A percentile compares a stretch with the other conserved stretches of the same genome.
These are phyloP conservation scores for Gastracanthus pulcherrimus DNA, from an alignment of 2,888 invertebrate genomes.

Conservation along the genomic window DNA sequence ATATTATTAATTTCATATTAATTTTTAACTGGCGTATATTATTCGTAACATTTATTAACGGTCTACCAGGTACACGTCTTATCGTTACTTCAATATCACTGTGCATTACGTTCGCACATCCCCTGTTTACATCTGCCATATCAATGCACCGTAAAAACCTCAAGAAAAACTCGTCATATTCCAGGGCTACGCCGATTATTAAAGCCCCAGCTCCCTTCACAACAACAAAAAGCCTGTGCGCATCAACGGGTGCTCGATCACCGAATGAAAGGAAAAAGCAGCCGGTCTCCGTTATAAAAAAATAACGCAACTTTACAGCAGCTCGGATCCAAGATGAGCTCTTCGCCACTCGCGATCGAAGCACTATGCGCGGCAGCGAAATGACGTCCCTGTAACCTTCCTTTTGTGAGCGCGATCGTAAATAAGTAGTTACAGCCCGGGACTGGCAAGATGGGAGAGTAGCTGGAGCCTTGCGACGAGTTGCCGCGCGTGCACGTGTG, in stretches of 20 bases:
- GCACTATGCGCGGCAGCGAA: background rate
- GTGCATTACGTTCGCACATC: too few species aligned
- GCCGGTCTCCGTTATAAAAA: background rate
- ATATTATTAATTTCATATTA: too few species aligned
- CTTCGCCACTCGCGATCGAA: background rate
- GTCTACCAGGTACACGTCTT: too few species aligned
- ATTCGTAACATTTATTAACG: too few species aligned
- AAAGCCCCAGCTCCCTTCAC: background rate
- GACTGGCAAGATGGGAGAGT: background rate
- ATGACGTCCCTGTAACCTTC: constrained; percentile 1
- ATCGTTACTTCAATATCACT: too few species aligned
- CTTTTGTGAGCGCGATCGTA: background rate
- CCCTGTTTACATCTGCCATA: too few species aligned
- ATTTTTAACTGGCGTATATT: too few species aligned
- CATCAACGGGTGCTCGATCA: too few species aligned
- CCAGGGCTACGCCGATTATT: background rate
- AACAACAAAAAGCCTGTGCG: background rate
- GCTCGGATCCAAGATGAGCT: background rate
- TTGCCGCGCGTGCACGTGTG: background rate
- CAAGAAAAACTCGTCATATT: too few species aligned
- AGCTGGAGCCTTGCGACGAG: background rate
- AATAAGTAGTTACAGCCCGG: background rate
- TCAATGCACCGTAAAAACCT: too few species aligned
- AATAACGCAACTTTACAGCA: background rate
- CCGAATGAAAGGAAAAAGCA: background rate